Base-by-base conservation (phyloP, 2,888 invertebrate species). In the Atethmia centrago region DNA sequence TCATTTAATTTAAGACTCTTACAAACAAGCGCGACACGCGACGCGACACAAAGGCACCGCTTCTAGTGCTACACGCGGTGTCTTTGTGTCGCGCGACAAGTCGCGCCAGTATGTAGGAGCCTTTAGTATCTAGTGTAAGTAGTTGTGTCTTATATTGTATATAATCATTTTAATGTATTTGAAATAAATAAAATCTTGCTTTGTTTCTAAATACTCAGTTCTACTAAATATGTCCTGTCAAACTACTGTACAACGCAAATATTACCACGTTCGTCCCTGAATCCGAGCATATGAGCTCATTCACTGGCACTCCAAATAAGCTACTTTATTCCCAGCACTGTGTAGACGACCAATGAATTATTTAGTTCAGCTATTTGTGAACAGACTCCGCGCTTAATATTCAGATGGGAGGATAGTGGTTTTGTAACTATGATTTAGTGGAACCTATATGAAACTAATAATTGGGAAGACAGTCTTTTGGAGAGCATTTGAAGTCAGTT, bases 321-420 rank as follows among this genome's bases (percentile, higher is more conserved):
- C 74, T 71, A 75, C 71, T 74, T 77, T 84, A 84, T 82, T 77
- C 65, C 72, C 53, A 55, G 78, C 56, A n/a, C 42, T 42, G 56
- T 28, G 69, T 66, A 66, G 71, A 80, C 73, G 63, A 25, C 21
- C 58, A 45, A 64, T 86, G 77, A 80, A 86, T 86, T 82, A 86
- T 86, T 84, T 84, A 86, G 80, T 73, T 72, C 55, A 40, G 74
- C 75, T 78, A 80, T 87, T 82, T 82, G 84, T 75, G 71, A 67
- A 74, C 55, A 59, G 77, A 75, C 61, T 76, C 65, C 56, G 65
- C 42, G 58, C 36, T 81, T 71, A 67, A 78, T 80, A 82, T 85
- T 83, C 63, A 51, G 66, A 56, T 69, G 21, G 63, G 36, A 65
- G 40, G 25, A 55, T 62, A 61, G 65, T 61, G 63, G 59, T 40